A percentile compares a stretch with the other conserved stretches of the same genome.
phyloP scores from a whole-genome alignment of 2,888 invertebrate genomes.

The Epirrita christyi region DNA sequence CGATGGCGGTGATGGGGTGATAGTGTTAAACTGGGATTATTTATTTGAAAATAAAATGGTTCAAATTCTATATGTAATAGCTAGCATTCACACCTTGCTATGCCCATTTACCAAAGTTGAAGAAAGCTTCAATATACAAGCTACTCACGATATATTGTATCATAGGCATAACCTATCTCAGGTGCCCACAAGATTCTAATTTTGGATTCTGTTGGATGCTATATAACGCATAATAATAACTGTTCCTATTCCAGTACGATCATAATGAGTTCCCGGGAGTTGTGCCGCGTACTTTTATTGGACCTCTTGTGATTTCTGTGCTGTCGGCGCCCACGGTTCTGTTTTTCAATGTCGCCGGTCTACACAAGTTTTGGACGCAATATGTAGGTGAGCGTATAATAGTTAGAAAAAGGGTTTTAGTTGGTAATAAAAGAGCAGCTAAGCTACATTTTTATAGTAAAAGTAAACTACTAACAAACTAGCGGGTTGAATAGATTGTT shows the following conservation, averaged over 20 bases:
- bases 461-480: too few relatives aligned
- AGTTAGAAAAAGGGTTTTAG: background rate
- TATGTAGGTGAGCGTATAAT: conserved; percentile 89
- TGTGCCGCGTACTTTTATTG: conserved; percentile 98
- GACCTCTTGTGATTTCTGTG: conserved; percentile 92
- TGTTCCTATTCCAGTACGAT: conserved; percentile 91
- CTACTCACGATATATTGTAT: conserved; percentile 98
- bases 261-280: conserved; percentile 99
- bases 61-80: conserved; percentile 89
- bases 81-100: conserved; percentile 91
- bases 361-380: conserved; percentile 95
- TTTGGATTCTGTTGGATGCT: conserved; percentile 67
- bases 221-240: conserved; percentile 43
- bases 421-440: background rate
- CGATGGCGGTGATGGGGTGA: conserved; percentile 57
- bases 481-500: background rate
- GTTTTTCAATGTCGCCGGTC: conserved; percentile 86
- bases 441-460: background rate
- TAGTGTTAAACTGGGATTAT: conserved; percentile 45
- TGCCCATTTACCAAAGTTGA: conserved; percentile 99
- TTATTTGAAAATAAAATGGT: conserved; percentile 84
- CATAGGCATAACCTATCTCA: conserved; percentile 92
- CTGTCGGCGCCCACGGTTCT: conserved; percentile 91
- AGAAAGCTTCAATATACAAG: conserved; percentile 99
- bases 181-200: conserved; percentile 86